Conservation (phyloP, 2,113 vertebrate genomes). For the Mesoclemmys tuberculata region DNA sequence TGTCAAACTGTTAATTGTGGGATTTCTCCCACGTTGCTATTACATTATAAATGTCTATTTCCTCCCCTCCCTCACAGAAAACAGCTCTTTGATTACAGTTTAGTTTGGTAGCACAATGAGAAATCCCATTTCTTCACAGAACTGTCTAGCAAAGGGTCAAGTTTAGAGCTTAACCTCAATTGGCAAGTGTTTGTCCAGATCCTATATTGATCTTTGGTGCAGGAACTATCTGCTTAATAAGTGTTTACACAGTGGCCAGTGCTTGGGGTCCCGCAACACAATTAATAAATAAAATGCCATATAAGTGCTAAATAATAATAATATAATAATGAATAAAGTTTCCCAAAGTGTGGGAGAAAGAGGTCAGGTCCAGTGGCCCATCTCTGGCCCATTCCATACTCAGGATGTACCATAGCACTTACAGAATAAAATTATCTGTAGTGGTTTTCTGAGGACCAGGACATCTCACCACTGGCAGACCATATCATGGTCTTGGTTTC, state of each 20-base stretch:
- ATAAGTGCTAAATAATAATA: neutral
- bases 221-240: neutral
- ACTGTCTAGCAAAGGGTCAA: neutral
- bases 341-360: neutral
- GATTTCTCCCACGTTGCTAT: neutral
- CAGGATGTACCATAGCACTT: neutral
- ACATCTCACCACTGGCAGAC: neutral
- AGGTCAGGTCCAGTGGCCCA: neutral
- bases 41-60: neutral
- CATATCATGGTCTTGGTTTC: neutral
- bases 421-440: neutral
- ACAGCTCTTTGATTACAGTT: neutral
- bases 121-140: neutral
- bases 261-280: neutral
- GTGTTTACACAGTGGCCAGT: neutral
- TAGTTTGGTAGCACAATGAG: neutral
- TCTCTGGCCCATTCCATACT: neutral
- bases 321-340: neutral
- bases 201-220: neutral
- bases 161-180: neutral
- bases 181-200: neutral
- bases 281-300: neutral
- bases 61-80: neutral
- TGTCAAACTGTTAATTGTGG: neutral
- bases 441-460: neutral